Base-by-base conservation (phyloP, 2,113 vertebrate species). In the Chloropsis cyanopogon region DNA sequence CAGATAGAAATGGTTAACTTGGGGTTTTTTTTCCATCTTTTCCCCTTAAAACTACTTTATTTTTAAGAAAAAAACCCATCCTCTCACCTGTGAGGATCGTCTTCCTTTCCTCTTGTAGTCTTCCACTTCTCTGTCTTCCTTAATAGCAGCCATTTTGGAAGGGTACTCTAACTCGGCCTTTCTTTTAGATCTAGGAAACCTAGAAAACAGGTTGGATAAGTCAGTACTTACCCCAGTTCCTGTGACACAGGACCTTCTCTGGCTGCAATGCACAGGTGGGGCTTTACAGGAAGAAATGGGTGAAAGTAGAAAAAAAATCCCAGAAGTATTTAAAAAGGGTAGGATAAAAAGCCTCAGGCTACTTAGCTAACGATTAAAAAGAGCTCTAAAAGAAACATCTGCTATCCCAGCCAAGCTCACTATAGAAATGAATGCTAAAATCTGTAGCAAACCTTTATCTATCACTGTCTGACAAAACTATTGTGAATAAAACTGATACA, bases 71-170 rank as follows among this genome's bases (percentile, higher is more conserved):
- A 79, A 53, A 71, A 1, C 8, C 42, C 76, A 78, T 69, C 44
- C 41, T 86, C 96, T 94, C 94, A 97, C 97, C 96, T 97, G 97
- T 90, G 97, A 97, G 69, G 97, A 97, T 88, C 97, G 94, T 95
- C 97, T 97, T 94, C 97, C 97, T 94, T 97, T 97, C 92, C 97
- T 96, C 97, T 97, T 97, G 94, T 97, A 97, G 92, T 97, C 97
- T 71, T 97, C 97, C 79, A 94, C 96, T 21, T 97, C 97, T 75
- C 97, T 96, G 59, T 97, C 96, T 65, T 97, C 97, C 71, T 97
- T 97, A 82, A 97, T 54, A 85, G 96, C 80, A 93, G 96, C 95
- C 97, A 97, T 97, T 97, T 97, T 97, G 88, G 83, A 92, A 95
- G 93, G 72, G 82, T 75, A 94, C 83, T 95, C 90, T 91, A 96